Base-by-base conservation (phyloP, 2,888 invertebrate species). In the Cyclophora punctaria region DNA sequence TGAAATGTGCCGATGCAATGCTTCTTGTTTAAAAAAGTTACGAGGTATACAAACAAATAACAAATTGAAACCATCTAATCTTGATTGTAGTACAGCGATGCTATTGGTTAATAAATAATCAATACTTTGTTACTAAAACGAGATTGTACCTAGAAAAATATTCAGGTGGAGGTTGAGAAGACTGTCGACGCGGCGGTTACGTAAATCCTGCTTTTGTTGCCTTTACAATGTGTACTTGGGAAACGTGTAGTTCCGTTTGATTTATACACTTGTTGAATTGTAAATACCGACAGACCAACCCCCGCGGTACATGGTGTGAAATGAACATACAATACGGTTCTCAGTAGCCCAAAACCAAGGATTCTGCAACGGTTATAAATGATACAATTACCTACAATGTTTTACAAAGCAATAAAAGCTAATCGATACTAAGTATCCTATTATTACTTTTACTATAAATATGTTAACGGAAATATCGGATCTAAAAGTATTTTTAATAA, bases 111-210 rank as follows among this genome's bases (percentile, higher is more conserved):
- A 46, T 46, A 35, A 34, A 7, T 43, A n/a, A 46, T 40, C 35
- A 7, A 46, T 46, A 40, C 40, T 46, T 46, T 46, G 35, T 37
- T 35, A 5, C 40, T 46, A 37, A 46, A 47, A n/a, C 41, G 35
- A 47, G 41, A 47, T 47, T 41, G 37, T 47, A 34, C 34, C 7
- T 42, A 41, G 44, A 44, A 44, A 44, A 47, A 41, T 47, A 34
- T 44, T 47, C 47, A 34, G 7, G 34, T 47, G 35, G 42, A 6
- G 37, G 41, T 41, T 37, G 20, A 41, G 35, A 46, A 48, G 37
- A 45, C 46, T 7, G 48, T 43, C 51, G 20, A 46, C 45, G 40
- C 51, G 20, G 43, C 45, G 40, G 48, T 51, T 44, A 46, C 43
- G 44, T 37, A 20, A 44, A 48, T 34, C 6, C 40, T 46, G 37